Evolutionary conservation across 2,888 invertebrate genomes (phyloP).

Genomic region (Dendrolimus houi): DNA sequence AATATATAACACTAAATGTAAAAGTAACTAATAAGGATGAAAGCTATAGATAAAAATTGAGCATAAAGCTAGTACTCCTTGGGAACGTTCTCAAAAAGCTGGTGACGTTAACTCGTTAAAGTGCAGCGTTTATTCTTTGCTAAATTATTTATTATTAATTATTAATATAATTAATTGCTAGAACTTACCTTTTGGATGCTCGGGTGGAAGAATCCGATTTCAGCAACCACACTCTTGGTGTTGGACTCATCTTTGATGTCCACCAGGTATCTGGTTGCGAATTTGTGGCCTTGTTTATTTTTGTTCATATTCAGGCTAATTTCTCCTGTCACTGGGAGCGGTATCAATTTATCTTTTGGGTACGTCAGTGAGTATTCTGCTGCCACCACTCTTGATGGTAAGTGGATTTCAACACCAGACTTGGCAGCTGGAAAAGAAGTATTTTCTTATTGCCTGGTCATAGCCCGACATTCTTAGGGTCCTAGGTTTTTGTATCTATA

Average conservation of each 20-base stretch:
- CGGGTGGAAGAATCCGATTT: slow-evolving; percentile 81
- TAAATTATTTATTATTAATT: too few relatives aligned
- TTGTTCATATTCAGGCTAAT: slow-evolving; percentile 82
- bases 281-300: slow-evolving; percentile 82
- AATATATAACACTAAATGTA: too few relatives aligned
- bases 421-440: background rate
- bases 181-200: slow-evolving; percentile 76
- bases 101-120: too few relatives aligned
- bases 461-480: too few relatives aligned
- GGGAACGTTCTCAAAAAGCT: too few relatives aligned
- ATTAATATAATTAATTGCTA: too few relatives aligned
- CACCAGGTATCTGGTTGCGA: slow-evolving; percentile 70
- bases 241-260: slow-evolving; percentile 66
- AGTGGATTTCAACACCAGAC: slow-evolving; percentile 74
- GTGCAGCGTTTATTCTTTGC: too few relatives aligned
- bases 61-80: too few relatives aligned
- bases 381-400: slow-evolving; percentile 82
- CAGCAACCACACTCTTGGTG: slow-evolving; percentile 67
- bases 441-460: too few relatives aligned
- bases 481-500: too few relatives aligned
- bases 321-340: slow-evolving; percentile 79
- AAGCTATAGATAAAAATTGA: too few relatives aligned
- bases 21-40: too few relatives aligned
- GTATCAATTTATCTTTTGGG: slow-evolving; percentile 54
- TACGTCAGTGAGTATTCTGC: slow-evolving; percentile 74